Conservation (phyloP, 2,888 invertebrate species). For the Tetramorium bicarinatum region DNA sequence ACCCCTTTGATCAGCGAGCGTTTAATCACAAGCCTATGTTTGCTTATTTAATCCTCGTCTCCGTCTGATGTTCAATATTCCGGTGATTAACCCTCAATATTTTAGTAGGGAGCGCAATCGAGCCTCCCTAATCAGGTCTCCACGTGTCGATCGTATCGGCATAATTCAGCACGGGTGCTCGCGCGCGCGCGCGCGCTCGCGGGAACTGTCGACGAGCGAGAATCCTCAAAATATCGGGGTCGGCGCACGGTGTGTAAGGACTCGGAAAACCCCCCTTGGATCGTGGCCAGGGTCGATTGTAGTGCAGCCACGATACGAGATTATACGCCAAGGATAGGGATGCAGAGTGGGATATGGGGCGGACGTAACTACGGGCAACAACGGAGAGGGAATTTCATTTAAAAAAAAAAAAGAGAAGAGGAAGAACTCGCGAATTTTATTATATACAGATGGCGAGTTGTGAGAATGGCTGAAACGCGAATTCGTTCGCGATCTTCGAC, state of each 20-base stretch:
- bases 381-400: not conserved
- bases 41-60: constrained; percentile 16
- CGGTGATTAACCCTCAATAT: constrained; percentile 2
- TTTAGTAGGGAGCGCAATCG: not conserved
- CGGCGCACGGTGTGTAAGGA: constrained; percentile 56
- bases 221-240: constrained; percentile 59
- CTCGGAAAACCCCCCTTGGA: constrained; percentile 80
- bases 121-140: not conserved
- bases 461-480: too few relatives aligned
- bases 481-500: constrained; percentile 1
- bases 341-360: not conserved
- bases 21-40: constrained; percentile 7
- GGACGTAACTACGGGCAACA: not conserved
- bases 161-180: constrained; percentile 5
- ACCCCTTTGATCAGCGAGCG: not conserved
- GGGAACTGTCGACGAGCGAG: constrained; percentile 30
- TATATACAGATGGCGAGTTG: not conserved
- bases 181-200: not conserved
- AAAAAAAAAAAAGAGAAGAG: not conserved
- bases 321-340: constrained; percentile 62
- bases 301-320: constrained; percentile 77
- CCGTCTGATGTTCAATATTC: constrained; percentile 7
- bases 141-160: constrained; percentile 15
- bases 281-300: constrained; percentile 82
- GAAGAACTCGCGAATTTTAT: not conserved